phyloP scores from a whole-genome alignment of 2,888 invertebrate genomes.

The Meteorus cinctellus region DNA sequence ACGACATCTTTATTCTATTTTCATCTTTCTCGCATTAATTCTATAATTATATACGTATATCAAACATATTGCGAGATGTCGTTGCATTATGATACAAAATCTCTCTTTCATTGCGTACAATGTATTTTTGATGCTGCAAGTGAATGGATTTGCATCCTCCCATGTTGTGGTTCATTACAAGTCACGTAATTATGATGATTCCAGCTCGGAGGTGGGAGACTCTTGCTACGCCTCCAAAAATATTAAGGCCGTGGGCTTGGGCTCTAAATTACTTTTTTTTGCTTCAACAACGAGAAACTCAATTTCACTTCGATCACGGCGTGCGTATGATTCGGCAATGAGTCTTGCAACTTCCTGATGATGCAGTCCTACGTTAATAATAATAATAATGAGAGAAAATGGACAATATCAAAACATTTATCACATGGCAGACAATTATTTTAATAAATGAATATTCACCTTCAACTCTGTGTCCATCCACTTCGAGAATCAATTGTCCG shows the following conservation, averaged over 20 bases:
- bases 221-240: constrained; percentile 92
- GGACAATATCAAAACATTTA: background rate
- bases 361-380: constrained; percentile 62
- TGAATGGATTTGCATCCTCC: constrained; percentile 15
- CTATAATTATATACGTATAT: constrained; percentile 31
- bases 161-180: constrained; percentile 25
- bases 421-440: background rate
- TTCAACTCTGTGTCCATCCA: constrained; percentile 83
- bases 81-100: constrained; percentile 26
- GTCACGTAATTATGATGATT: constrained; percentile 63
- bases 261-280: constrained; percentile 92
- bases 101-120: background rate
- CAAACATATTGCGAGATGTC: constrained; percentile 34
- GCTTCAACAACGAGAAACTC: constrained; percentile 95
- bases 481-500: constrained; percentile 94
- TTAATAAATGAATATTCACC: constrained; percentile 65
- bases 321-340: constrained; percentile 94
- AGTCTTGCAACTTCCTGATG: constrained; percentile 87
- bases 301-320: constrained; percentile 90
- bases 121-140: background rate
- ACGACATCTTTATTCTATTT: constrained; percentile 5
- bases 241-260: constrained; percentile 92
- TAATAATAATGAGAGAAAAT: background rate
- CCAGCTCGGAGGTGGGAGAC: constrained; percentile 73
- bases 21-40: constrained; percentile 14